phyloP scores from a whole-genome alignment of 2,113 vertebrate species.

The Beaufortia kweichowensis region DNA sequence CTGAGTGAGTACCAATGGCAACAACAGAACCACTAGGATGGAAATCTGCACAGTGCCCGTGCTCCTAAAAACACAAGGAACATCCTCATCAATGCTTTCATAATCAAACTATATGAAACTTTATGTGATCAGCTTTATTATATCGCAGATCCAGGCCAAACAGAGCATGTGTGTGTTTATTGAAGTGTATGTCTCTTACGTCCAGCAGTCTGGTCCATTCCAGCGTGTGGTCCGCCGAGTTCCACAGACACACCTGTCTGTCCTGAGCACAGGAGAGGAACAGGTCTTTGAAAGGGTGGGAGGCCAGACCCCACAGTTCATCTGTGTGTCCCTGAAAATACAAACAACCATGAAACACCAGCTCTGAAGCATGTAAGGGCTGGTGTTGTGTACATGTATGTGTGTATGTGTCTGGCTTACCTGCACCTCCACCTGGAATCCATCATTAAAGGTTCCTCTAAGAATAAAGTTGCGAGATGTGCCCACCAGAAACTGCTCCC shows the following conservation, averaged over 20 bases:
- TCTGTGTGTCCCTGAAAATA: slow-evolving; percentile 90
- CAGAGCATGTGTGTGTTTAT: not conserved
- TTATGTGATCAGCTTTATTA: not conserved
- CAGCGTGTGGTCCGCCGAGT: slow-evolving; percentile 84
- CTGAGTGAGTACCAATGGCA: slow-evolving; percentile 94
- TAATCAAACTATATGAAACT: not conserved
- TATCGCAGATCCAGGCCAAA: too few relatives aligned
- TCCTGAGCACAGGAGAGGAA: slow-evolving; percentile 96
- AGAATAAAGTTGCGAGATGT: slow-evolving; percentile 95
- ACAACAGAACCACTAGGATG: slow-evolving; percentile 95
- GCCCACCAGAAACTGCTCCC: slow-evolving; percentile 91
- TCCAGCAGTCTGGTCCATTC: slow-evolving; percentile 92
- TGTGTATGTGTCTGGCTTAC: slow-evolving; percentile 63
- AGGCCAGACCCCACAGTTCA: slow-evolving; percentile 94
- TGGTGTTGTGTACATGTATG: too few relatives aligned
- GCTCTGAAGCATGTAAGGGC: not conserved
- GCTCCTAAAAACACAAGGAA: slow-evolving; percentile 77
- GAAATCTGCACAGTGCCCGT: slow-evolving; percentile 97
- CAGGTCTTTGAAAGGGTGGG: slow-evolving; percentile 89
- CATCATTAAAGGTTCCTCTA: slow-evolving; percentile 91
- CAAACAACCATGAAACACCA: not conserved
- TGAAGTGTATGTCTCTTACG: slow-evolving; percentile 69
- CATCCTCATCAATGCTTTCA: not conserved
- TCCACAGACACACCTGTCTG: slow-evolving; percentile 94
- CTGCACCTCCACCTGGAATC: slow-evolving; percentile 94